Conservation (phyloP, 2,888 invertebrate species). For the Acleris emargana region DNA sequence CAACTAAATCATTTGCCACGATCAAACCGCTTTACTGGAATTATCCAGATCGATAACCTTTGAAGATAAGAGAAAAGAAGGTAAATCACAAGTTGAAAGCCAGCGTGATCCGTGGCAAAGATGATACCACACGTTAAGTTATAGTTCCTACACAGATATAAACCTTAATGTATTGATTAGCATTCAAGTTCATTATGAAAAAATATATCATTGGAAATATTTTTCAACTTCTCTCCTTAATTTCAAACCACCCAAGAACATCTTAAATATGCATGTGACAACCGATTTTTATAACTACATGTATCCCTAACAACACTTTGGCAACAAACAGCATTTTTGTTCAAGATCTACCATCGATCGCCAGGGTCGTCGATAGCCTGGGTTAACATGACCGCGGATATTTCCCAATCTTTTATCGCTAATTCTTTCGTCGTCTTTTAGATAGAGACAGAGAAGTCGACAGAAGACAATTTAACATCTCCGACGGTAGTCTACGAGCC, state of each 20-base stretch:
- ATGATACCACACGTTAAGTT: conserved; percentile 79
- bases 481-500: conserved; percentile 53
- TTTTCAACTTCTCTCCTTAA: conserved; percentile 80
- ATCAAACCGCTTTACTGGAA: conserved; percentile 52
- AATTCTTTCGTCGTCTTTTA: conserved; percentile 66
- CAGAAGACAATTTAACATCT: conserved; percentile 57
- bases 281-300: conserved; percentile 81
- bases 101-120: conserved; percentile 56
- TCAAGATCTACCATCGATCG: conserved; percentile 63
- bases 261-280: conserved; percentile 82
- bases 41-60: conserved; percentile 8
- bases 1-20: conserved; percentile 74
- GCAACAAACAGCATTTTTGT: conserved; percentile 81
- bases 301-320: conserved; percentile 83
- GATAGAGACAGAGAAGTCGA: conserved; percentile 74
- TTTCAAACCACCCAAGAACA: conserved; percentile 80
- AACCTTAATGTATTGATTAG: conserved; percentile 81
- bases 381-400: conserved; percentile 70
- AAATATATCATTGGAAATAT: conserved; percentile 84
- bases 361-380: conserved; percentile 67
- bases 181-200: conserved; percentile 82
- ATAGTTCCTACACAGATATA: conserved; percentile 81
- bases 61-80: neutral
- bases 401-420: conserved; percentile 59
- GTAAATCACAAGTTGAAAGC: conserved; percentile 10